Percentiles rank a stretch among this genome's conserved stretches.
These are phyloP conservation scores for Dysmachus trigonus DNA, from an alignment of 2,888 invertebrate species.

Conservation along the genomic window DNA sequence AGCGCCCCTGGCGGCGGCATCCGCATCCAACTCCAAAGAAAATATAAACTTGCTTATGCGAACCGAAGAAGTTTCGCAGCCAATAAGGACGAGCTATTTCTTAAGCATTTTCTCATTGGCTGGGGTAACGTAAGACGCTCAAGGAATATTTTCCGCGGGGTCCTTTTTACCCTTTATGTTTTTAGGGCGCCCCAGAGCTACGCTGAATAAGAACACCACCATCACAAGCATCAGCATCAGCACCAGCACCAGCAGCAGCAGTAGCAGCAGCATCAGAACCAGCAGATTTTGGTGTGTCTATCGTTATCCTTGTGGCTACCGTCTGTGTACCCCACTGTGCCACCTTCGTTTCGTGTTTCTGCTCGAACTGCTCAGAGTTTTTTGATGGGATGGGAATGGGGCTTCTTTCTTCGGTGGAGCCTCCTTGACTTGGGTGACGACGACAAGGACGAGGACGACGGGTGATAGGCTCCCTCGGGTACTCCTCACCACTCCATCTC, in stretches of 20 bases:
- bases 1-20: conserved; percentile 2
- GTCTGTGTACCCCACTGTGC: no score
- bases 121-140: conserved; percentile 31
- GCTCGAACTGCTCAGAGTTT: no score
- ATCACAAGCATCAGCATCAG: no score
- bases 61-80: conserved; percentile 44
- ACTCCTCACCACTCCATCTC: no score
- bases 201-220: background rate
- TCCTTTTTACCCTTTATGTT: conserved; percentile 43
- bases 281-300: no score
- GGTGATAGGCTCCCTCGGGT: no score
- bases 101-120: conserved; percentile 48
- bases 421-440: background rate
- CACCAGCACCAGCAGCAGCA: no score
- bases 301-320: no score
- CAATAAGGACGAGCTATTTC: conserved; percentile 48
- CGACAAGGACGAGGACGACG: no score
- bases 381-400: no score
- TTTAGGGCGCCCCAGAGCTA: conserved; percentile 12
- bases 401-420: background rate
- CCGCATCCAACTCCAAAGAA: conserved; percentile 30
- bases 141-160: conserved; percentile 39
- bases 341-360: no score
- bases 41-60: conserved; percentile 39
- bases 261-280: no score